Percentiles rank a stretch among this genome's conserved stretches.
These are phyloP conservation scores for Tipula lateralis DNA, from an alignment of 2,888 invertebrate genomes.

Conservation along the genomic window DNA sequence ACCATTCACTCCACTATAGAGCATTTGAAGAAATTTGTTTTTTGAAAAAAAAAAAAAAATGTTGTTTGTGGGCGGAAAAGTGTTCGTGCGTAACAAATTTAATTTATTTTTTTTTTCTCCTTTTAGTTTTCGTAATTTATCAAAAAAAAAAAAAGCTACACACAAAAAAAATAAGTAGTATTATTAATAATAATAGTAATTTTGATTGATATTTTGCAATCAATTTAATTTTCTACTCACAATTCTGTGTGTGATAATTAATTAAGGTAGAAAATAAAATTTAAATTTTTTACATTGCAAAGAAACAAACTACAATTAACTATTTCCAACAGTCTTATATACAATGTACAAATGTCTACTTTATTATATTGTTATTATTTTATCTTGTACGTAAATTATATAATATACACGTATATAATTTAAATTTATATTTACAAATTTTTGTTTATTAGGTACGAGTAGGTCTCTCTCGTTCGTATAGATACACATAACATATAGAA, in stretches of 20 bases:
- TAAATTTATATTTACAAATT: background rate
- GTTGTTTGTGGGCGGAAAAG: background rate
- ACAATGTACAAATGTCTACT: too few species aligned
- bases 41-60: background rate
- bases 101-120: background rate
- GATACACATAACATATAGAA: background rate
- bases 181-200: conserved; percentile 11
- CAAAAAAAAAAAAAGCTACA: background rate
- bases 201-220: conserved; percentile 24
- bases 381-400: background rate
- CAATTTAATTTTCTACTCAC: conserved; percentile 19
- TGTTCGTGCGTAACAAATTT: background rate
- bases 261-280: background rate
- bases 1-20: background rate
- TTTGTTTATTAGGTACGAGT: conserved; percentile 5
- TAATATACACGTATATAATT: background rate
- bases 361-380: background rate
- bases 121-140: background rate
- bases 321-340: background rate
- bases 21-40: background rate
- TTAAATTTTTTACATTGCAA: background rate
- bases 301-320: background rate
- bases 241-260: conserved; percentile 15
- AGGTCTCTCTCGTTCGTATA: background rate
- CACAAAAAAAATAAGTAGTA: background rate